A percentile compares a stretch with the other conserved stretches of the same genome.
These are phyloP conservation scores for Caerostris extrusa DNA, from an alignment of 1,140 invertebrate species.

Conservation along the genomic window DNA sequence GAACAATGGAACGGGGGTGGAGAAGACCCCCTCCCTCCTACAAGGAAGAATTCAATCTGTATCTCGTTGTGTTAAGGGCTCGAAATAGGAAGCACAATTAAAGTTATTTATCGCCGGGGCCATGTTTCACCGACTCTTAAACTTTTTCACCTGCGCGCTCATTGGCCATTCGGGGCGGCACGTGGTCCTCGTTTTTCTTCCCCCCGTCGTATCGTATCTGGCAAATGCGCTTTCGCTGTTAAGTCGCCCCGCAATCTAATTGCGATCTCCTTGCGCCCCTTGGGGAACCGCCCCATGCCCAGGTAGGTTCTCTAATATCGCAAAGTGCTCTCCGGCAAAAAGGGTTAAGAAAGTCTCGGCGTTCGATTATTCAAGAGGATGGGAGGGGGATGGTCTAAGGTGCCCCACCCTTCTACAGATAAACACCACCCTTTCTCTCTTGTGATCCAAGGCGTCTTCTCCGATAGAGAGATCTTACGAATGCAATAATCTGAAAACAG, in stretches of 20 bases:
- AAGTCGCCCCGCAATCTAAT: constrained; percentile 68
- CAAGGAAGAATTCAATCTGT: constrained; percentile 60
- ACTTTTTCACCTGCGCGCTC: constrained; percentile 67
- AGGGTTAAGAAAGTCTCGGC: constrained; percentile 16
- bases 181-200: constrained; percentile 64
- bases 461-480: neutral
- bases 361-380: neutral
- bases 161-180: constrained; percentile 64
- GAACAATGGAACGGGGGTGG: neutral
- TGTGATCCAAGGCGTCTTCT: neutral
- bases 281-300: neutral
- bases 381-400: constrained; percentile 3
- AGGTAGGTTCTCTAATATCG: neutral
- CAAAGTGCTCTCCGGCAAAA: constrained; percentile 41
- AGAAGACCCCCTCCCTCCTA: neutral
- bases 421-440: neutral
- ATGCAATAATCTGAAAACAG: too few relatives aligned
- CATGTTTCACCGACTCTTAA: constrained; percentile 71
- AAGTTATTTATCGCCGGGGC: constrained; percentile 65
- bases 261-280: constrained; percentile 46
- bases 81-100: constrained; percentile 54
- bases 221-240: constrained; percentile 67
- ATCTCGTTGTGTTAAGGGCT: neutral
- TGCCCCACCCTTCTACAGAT: neutral
- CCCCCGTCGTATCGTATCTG: constrained; percentile 51